Base-by-base conservation (phyloP, 2,797 vertebrate genomes). In the Synanceia verrucosa region DNA sequence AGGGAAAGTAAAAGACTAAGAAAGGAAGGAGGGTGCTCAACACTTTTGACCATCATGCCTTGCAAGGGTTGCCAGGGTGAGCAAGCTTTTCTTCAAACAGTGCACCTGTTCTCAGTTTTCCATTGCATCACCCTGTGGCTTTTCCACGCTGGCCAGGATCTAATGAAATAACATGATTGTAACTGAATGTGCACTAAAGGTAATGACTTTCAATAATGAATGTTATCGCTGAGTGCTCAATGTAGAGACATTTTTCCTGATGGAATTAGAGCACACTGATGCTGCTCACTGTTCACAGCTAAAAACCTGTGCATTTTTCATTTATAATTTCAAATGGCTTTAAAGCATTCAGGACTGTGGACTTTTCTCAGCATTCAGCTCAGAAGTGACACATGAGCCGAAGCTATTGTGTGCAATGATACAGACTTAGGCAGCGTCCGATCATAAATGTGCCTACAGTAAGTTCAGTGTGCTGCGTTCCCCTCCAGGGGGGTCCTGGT, bases 401-500 rank as follows among this genome's bases (percentile, higher is more conserved):
- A 11, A 16, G 23, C 34, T 59, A 2, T 26, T 46, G 21, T 24
- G 29, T 46, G 36, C n/a, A 33, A 47, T 33, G 5, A 44, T 41
- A 16, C 24, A 51, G 10, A 68, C 21, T 26, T 7, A 18, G 12
- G 5, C 3, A 8, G 18, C 41, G 12, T 72, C n/a, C 9, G 24
- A 53, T 73, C 44, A 61, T 55, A 21, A 58, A 28, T 57, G 36
- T 16, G 43, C 7, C 55, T 46, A 61, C 77, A 80, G 58, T 47
- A 46, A 55, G 24, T 58, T 34, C 34, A 46, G 24, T 68, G 55
- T 70, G 62, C 60, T 85, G 78, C 29, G n/a, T 53, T 76, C 65
- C 55, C 77, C 70, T 82, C 70, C 70, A 72, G 75, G 84, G 86
- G 79, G 77, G 74, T 83, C 76, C 63, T 65, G 80, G 80, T 86